A percentile compares a stretch with the other conserved stretches of the same genome.
phyloP scores from a whole-genome alignment of 2,113 vertebrate genomes.

The Dryoscopus gambensis region DNA sequence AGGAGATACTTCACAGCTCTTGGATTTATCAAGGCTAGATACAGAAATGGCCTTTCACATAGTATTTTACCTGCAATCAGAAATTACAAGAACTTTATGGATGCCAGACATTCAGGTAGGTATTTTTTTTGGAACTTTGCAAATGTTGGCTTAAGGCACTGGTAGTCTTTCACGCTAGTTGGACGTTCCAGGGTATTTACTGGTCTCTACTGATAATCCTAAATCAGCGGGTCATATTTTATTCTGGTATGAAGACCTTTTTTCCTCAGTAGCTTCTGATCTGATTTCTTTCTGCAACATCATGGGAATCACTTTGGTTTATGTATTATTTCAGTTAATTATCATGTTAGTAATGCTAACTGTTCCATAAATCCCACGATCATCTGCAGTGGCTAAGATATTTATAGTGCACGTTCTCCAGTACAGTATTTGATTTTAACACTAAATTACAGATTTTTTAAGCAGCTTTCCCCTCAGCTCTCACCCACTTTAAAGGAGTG shows the following conservation, averaged over 20 bases:
- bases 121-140: conserved; percentile 3
- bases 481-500: background rate
- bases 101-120: conserved; percentile 1
- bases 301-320: background rate
- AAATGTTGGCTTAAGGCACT: background rate
- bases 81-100: conserved; percentile 2
- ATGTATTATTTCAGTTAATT: background rate
- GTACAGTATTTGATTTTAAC: background rate
- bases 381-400: background rate
- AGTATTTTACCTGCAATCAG: conserved; percentile 39
- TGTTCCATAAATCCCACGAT: background rate
- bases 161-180: background rate
- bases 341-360: background rate
- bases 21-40: background rate
- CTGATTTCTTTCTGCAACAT: background rate
- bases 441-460: conserved; percentile 14
- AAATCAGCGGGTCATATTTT: background rate
- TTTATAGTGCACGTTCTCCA: background rate
- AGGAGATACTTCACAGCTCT: background rate
- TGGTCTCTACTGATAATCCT: conserved; percentile 6
- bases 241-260: background rate
- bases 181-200: conserved; percentile 19
- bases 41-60: background rate
- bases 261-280: background rate
- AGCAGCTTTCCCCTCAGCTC: background rate